These are phyloP conservation scores for Adelphocoris suturalis DNA, from an alignment of 2,888 invertebrate species.

Conservation along the genomic window DNA sequence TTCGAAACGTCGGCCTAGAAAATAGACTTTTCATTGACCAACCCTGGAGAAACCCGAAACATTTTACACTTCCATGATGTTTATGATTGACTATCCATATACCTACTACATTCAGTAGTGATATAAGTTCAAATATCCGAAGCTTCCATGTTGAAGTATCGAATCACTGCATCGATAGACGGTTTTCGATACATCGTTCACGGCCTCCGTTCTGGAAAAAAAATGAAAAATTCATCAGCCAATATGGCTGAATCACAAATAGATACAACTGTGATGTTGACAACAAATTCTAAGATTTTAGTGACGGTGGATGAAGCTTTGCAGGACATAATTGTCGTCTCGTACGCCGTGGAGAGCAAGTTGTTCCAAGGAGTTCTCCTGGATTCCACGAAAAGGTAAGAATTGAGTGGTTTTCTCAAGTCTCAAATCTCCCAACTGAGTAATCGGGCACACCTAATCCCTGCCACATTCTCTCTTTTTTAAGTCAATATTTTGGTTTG, in stretches of 20 bases:
- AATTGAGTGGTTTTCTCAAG: neutral
- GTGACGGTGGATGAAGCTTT: conserved; percentile 90
- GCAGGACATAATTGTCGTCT: conserved; percentile 89
- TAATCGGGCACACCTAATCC: conserved; percentile 59
- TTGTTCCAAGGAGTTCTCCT: conserved; percentile 90
- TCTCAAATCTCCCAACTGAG: neutral
- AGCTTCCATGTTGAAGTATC: neutral
- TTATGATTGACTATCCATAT: too few relatives aligned
- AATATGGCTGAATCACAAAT: conserved; percentile 75
- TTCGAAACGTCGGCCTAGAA: too few relatives aligned
- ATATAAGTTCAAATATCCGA: too few relatives aligned
- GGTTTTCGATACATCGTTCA: conserved; percentile 1
- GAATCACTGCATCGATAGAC: conserved; percentile 1
- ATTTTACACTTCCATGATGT: too few relatives aligned
- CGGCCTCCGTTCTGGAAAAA: neutral
- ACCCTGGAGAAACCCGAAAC: too few relatives aligned
- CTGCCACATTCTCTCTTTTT: neutral
- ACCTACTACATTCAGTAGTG: too few relatives aligned
- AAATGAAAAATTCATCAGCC: conserved; percentile 50
- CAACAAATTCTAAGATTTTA: conserved; percentile 86
- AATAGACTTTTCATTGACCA: too few relatives aligned
- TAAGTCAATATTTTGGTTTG: neutral
- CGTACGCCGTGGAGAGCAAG: conserved; percentile 86
- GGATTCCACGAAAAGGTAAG: conserved; percentile 90
- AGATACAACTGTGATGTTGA: conserved; percentile 78